Evolutionary conservation across 2,888 invertebrate genomes (phyloP).

Genomic region (Nomada fabriciana): DNA sequence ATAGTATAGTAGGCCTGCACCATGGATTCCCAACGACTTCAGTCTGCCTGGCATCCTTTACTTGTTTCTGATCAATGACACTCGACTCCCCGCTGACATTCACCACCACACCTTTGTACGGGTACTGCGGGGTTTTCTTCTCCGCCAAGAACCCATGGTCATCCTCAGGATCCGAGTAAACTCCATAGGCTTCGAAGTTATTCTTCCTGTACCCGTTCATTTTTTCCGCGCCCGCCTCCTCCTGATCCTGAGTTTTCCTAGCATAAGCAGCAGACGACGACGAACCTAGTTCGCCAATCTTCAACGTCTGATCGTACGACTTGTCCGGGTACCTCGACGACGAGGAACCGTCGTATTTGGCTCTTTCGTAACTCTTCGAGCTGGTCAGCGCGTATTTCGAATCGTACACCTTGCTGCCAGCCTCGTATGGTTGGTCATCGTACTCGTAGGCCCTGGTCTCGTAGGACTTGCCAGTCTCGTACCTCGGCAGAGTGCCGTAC

Average conservation of each 20-base stretch:
- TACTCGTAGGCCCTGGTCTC: slow-evolving; percentile 73
- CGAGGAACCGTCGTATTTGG: slow-evolving; percentile 77
- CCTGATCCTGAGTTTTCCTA: slow-evolving; percentile 76
- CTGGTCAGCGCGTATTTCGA: slow-evolving; percentile 81
- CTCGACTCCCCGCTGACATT: slow-evolving; percentile 82
- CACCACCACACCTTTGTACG: slow-evolving; percentile 83
- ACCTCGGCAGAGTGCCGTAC: slow-evolving; percentile 82
- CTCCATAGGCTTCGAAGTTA: slow-evolving; percentile 83
- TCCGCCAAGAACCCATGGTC: slow-evolving; percentile 82
- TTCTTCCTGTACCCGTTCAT: slow-evolving; percentile 83
- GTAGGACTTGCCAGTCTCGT: slow-evolving; percentile 74
- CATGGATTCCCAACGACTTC: slow-evolving; percentile 85
- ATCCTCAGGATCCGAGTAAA: slow-evolving; percentile 83
- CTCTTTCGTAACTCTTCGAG: slow-evolving; percentile 82
- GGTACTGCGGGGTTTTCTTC: slow-evolving; percentile 81
- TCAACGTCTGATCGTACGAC: slow-evolving; percentile 82
- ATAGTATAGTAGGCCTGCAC: slow-evolving; percentile 86
- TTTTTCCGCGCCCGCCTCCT: slow-evolving; percentile 76
- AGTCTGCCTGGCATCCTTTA: slow-evolving; percentile 79
- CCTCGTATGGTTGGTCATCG: slow-evolving; percentile 73
- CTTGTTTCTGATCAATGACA: slow-evolving; percentile 81
- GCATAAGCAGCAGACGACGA: slow-evolving; percentile 73
- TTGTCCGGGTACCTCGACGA: slow-evolving; percentile 78
- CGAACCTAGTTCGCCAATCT: slow-evolving; percentile 79
- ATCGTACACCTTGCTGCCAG: slow-evolving; percentile 68